Evolutionary conservation across 2,888 invertebrate species (phyloP), one percentile per base, ranked within the genome.

Genomic region (Troilus luridus): DNA sequence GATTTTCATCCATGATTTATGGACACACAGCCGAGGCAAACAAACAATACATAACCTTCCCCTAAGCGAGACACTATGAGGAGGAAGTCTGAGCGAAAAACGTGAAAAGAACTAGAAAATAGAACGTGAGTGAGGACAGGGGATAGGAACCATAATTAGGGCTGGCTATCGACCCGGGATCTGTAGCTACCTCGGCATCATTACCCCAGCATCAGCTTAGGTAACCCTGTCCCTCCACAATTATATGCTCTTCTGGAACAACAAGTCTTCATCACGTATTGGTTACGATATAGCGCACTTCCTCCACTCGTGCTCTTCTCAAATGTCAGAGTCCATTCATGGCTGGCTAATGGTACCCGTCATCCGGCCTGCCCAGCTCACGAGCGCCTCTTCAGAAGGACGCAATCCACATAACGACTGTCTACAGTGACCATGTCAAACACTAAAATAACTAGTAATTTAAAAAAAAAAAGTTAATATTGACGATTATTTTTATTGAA

Each of bases 281-380:
- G 56, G 85, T 85, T 85, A 85, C 85, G 85, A 85, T 85, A 85
- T 85, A 85, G 56, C 85, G n/a, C 85, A n/a, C 56, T 85, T 85
- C 85, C 56, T 58, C 85, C 56, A 85, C 85, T 85, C 85, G 85
- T 85, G 85, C 85, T 58, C n/a, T 56, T 54, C 85, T 85, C 85
- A 85, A 85, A 85, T 85, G 85, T 85, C 85, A 85, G 85, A 85
- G 85, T n/a, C 85, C 85, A 85, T 85, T 85, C 85, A 85, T 56
- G 85, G 56, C 56, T 19, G 27, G 21, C 11, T 85, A 85, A 85
- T 58, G 85, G 85, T 58, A 85, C 56, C 85, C 56, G 54, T 85
- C 56, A 85, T 77, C 85, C 14, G 54, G 81, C 54, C 12, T 24
- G 14, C 24, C 19, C 24, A 6, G 14, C 67, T 67, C 67, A 67